phyloP scores from a whole-genome alignment of 2,888 invertebrate species.

The Pharmacophagus antenor region DNA sequence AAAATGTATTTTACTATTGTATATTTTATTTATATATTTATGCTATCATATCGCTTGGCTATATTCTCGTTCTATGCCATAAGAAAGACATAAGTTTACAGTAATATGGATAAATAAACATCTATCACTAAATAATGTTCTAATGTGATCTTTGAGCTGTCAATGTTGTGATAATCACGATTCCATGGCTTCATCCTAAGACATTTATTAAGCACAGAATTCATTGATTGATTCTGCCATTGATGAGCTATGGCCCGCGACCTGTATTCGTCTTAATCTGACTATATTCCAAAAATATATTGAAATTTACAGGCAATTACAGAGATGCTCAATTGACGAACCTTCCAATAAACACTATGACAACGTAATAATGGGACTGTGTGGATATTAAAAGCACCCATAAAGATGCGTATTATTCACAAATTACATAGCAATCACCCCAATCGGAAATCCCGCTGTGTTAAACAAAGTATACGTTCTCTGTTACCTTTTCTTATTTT shows the following conservation, averaged over 20 bases:
- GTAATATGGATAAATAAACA: too few species aligned
- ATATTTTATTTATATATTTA: not conserved
- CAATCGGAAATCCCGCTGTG: slow-evolving; percentile 63
- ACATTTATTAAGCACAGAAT: too few species aligned
- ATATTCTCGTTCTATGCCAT: too few species aligned
- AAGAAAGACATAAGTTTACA: too few species aligned
- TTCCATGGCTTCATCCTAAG: too few species aligned
- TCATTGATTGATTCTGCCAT: too few species aligned
- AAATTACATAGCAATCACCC: slow-evolving; percentile 69
- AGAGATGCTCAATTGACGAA: slow-evolving; percentile 39
- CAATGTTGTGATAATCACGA: too few species aligned
- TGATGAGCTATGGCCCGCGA: too few species aligned
- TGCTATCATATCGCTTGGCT: not conserved
- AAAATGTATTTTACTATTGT: not conserved
- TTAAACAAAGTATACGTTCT: slow-evolving; percentile 55
- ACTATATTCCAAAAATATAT: not conserved
- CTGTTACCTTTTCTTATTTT: slow-evolving; percentile 42
- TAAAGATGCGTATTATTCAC: slow-evolving; percentile 63
- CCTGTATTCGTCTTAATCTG: too few species aligned
- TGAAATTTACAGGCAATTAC: slow-evolving; percentile 35
- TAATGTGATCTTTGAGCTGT: too few species aligned
- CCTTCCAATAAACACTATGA: slow-evolving; percentile 57
- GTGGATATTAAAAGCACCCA: slow-evolving; percentile 45
- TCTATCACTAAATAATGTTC: too few species aligned
- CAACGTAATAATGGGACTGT: slow-evolving; percentile 64